phyloP scores from a whole-genome alignment of 2,113 vertebrate genomes.

The Nanorana parkeri region DNA sequence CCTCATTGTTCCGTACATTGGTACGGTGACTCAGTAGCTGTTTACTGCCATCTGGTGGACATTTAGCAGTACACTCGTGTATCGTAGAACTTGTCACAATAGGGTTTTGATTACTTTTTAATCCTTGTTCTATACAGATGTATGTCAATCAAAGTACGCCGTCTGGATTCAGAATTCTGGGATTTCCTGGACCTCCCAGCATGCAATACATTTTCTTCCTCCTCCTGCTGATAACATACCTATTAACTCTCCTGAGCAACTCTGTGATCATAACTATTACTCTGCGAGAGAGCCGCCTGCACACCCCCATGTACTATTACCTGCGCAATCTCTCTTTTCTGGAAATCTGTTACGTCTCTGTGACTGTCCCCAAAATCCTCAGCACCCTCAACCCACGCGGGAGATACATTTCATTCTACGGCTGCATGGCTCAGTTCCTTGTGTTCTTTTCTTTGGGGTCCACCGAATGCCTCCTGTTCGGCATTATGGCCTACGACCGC shows the following conservation, averaged over 20 bases:
- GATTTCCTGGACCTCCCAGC: slow-evolving; percentile 56
- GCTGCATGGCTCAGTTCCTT: slow-evolving; percentile 15
- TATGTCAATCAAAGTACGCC: slow-evolving; percentile 9
- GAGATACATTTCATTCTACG: not conserved
- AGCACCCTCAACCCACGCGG: not conserved
- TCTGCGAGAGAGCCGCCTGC: slow-evolving; percentile 47
- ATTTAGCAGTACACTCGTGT: too few relatives aligned
- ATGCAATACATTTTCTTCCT: slow-evolving; percentile 59
- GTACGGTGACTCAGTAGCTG: too few relatives aligned
- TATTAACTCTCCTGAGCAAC: slow-evolving; percentile 59
- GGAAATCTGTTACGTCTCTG: slow-evolving; percentile 57
- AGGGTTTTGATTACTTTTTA: too few relatives aligned
- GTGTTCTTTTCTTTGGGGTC: slow-evolving; percentile 53
- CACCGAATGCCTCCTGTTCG: slow-evolving; percentile 57
- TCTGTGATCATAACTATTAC: slow-evolving; percentile 55
- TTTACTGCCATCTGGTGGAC: too few relatives aligned
- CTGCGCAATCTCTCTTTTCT: slow-evolving; percentile 61
- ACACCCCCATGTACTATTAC: slow-evolving; percentile 60
- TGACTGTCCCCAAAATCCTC: slow-evolving; percentile 44
- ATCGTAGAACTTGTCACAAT: too few relatives aligned
- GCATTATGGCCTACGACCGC: slow-evolving; percentile 60
- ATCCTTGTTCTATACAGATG: too few relatives aligned
- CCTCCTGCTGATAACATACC: slow-evolving; percentile 49
- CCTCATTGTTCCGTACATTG: too few relatives aligned
- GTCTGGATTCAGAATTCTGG: slow-evolving; percentile 58